Base-by-base conservation (phyloP, 2,113 vertebrate species). In the Malaclemys terrapin region DNA sequence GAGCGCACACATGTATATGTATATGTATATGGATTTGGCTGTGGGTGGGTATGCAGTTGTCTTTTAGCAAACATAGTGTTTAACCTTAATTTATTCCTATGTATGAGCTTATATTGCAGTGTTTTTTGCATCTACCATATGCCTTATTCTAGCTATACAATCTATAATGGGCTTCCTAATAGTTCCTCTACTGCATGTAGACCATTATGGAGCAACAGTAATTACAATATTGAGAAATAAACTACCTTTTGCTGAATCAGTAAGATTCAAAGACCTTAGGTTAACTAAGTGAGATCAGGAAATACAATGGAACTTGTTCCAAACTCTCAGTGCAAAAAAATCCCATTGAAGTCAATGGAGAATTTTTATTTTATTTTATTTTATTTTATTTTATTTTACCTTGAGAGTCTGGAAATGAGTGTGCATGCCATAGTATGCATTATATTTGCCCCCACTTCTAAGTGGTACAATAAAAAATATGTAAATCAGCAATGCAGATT, bases 91-190 rank as follows among this genome's bases (percentile, higher is more conserved):
- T 13, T 76, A 20, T 25, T 81, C 38, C 49, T 75, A 47, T 3
- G 4, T 0, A 0, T 14, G 9, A 3, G 4, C 27, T 3, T 87
- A 82, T 65, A 72, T 88, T 91, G 78, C 57, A 75, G 5, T 24
- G 14, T n/a, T 90, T 50, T 82, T 45, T 5, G 2, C 75, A 80
- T 53, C 17, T 47, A 10, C 8, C 0, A 0, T 72, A 5, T 6
- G 0, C n/a, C 10, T 72, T 82, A n/a, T n/a, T 85, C 22, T 38
- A 25, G 29, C 14, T 59, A 2, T 54, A 13, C 20, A 89, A 75
- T 4, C 9, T n/a, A 10, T 65, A 85, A 82, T 20, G 6, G 83
- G 29, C 7, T 50, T 17, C 89, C 78, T 62, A 85, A 20, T 80
- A 62, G 24, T 72, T 89, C 11, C 16, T 3, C 95, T 85, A n/a